A percentile compares a stretch with the other conserved stretches of the same genome.
Evolutionary conservation across 1,140 invertebrate genomes (phyloP).

Genomic region (Teleopsis dalmanni): DNA sequence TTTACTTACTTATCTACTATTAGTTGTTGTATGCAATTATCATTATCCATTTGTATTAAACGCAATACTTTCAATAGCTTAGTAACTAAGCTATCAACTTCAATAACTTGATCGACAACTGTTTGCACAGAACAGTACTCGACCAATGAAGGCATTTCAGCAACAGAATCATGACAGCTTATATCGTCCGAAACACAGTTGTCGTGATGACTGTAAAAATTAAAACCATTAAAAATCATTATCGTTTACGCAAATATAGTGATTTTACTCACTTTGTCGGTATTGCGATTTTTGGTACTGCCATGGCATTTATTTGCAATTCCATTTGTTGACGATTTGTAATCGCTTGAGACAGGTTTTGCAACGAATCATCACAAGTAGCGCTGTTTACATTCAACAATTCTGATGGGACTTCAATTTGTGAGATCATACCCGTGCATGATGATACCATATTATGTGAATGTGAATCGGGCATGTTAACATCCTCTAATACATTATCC

Average conservation of each 20-base stretch:
- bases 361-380: constrained; percentile 54
- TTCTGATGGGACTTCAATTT: constrained; percentile 40
- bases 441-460: constrained; percentile 63
- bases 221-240: not conserved
- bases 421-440: constrained; percentile 38
- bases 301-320: constrained; percentile 23
- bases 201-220: constrained; percentile 24
- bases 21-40: constrained; percentile 56
- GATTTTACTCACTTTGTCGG: constrained; percentile 34
- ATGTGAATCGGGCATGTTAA: constrained; percentile 56
- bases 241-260: too few relatives aligned
- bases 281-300: constrained; percentile 20
- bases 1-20: constrained; percentile 45
- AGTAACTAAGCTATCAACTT: constrained; percentile 65
- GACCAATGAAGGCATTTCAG: constrained; percentile 43
- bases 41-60: constrained; percentile 62
- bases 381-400: constrained; percentile 25
- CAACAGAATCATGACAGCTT: constrained; percentile 40
- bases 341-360: constrained; percentile 59
- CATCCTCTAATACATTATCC: constrained; percentile 63
- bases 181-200: constrained; percentile 39
- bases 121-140: constrained; percentile 45
- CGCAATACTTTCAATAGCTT: constrained; percentile 65
- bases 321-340: constrained; percentile 51
- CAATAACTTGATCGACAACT: constrained; percentile 65